phyloP scores from a whole-genome alignment of 2,113 vertebrate species.

The Orientallactaga bullata region DNA sequence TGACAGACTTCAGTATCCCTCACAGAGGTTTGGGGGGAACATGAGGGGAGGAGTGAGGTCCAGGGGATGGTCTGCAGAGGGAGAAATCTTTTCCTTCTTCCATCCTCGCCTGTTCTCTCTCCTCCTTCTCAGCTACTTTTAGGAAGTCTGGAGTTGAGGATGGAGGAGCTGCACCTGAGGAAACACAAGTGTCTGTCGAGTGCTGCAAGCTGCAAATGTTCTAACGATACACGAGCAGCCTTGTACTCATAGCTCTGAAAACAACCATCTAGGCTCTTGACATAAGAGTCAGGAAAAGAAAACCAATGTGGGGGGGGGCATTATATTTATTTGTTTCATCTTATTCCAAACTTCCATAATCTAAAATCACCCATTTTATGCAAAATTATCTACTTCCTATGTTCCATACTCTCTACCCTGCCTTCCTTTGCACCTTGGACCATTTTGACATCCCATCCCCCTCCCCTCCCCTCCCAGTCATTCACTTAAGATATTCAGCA shows the following conservation, averaged over 20 bases:
- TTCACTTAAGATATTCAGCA: background rate
- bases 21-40: background rate
- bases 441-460: too few relatives aligned
- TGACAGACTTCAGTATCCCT: background rate
- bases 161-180: too few relatives aligned
- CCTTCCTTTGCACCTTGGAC: background rate
- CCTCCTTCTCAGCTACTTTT: background rate
- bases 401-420: accelerated
- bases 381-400: background rate
- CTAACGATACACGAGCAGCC: background rate
- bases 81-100: accelerated
- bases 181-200: too few relatives aligned
- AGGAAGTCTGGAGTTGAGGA: background rate
- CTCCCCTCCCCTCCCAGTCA: too few relatives aligned
- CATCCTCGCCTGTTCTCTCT: too few relatives aligned
- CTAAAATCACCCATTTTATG: background rate
- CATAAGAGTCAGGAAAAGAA: background rate
- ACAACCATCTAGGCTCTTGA: background rate
- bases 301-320: background rate
- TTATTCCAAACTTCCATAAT: background rate
- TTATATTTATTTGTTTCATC: background rate
- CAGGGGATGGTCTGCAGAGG: background rate
- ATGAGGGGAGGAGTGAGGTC: background rate
- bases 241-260: background rate
- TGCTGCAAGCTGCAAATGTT: too few relatives aligned